Base-by-base conservation (phyloP, 2,888 invertebrate genomes). In the Caenorhabditis sp. region DNA sequence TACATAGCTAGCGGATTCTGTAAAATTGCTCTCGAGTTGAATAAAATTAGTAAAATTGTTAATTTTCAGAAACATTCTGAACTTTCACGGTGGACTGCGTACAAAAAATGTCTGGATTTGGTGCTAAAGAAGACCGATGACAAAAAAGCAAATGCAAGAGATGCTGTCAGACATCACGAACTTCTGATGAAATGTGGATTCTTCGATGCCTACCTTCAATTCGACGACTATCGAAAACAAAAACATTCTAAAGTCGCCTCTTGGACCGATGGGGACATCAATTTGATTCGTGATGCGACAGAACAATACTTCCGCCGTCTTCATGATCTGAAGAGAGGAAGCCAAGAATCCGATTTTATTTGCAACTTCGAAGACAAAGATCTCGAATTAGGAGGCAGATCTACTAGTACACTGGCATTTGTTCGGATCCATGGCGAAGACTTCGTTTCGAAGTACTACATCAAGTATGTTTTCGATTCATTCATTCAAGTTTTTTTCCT, bases 381-480 rank as follows among this genome's bases (percentile, higher is more conserved):
- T 37, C 50, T n/a, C 37, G 65, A 61, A 1, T 62, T 62, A n/a
- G 65, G 54, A 62, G 62, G 66, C 54, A 50, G 50, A 19, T 23
- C 62, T 49, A 62, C 58, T 21, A 62, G 54, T 54, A 66, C 62
- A 43, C 27, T 66, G 19, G 70, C 70, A 21, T 70, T 62, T 55
- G 66, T 70, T 1, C 53, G 37, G 51, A 66, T 70, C 53, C 66
- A 70, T 60, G 70, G 70, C 53, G 62, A 70, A 62, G 61, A 62
- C 55, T 53, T 31, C 0, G 50, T 66, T 55, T 36, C 66, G 2
- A 62, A 62, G 55, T 70, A 51, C 59, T 55, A 70, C 62, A 49
- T 70, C 12, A 70, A 66, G 70, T 70, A 66, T 59, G 70, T 62
- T 70, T 70, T 62, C 62, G 37, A 58, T 58, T 70, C 58, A 66